A percentile compares a stretch with the other conserved stretches of the same genome.
These are phyloP conservation scores for Epinephelus fuscoguttatus DNA, from an alignment of 2,113 vertebrate species.

Conservation along the genomic window DNA sequence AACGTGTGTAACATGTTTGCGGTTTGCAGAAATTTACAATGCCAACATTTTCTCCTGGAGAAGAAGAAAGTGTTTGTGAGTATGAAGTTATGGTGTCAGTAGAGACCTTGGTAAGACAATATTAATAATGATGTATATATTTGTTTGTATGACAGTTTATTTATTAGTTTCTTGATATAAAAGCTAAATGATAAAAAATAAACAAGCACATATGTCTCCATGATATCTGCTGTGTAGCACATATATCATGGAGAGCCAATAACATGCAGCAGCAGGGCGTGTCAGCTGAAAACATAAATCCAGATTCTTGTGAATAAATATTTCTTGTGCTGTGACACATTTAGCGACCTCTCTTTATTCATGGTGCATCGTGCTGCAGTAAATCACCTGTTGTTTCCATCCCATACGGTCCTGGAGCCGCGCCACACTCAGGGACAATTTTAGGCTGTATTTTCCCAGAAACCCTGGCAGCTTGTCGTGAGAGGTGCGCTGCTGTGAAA, in stretches of 20 bases:
- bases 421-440: slow-evolving; percentile 31
- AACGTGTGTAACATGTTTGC: too few relatives aligned
- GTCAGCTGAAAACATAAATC: neutral
- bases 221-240: neutral
- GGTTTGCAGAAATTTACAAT: too few relatives aligned
- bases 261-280: neutral
- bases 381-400: slow-evolving; percentile 31
- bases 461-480: neutral
- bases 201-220: neutral
- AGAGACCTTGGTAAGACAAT: too few relatives aligned
- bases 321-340: neutral
- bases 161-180: neutral
- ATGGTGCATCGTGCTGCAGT: neutral
- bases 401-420: neutral
- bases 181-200: neutral
- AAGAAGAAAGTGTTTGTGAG: too few relatives aligned
- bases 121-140: too few relatives aligned
- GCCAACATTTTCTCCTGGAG: too few relatives aligned
- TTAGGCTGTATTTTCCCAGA: slow-evolving; percentile 27
- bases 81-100: too few relatives aligned
- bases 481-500: slow-evolving; percentile 7
- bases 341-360: neutral
- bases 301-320: neutral
- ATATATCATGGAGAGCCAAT: neutral
- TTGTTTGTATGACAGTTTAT: neutral